phyloP scores from a whole-genome alignment of 2,888 invertebrate species.

The Macrosoma leucophasiata region DNA sequence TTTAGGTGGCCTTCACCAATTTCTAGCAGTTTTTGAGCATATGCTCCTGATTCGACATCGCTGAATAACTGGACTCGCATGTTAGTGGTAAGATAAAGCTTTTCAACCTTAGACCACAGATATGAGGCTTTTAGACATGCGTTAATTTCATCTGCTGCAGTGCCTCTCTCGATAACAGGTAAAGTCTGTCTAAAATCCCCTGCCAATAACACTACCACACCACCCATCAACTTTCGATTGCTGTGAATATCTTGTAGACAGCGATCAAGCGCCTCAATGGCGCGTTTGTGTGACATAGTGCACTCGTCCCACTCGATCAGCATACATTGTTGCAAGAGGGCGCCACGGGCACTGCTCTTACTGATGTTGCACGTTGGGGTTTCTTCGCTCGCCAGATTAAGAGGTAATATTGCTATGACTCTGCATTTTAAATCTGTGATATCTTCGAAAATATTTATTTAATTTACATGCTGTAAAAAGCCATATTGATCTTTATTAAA shows the following conservation, averaged over 20 bases:
- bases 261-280: constrained; percentile 21
- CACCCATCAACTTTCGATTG: constrained; percentile 21
- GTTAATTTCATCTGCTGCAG: constrained; percentile 26
- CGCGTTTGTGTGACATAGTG: constrained; percentile 23
- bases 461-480: too few relatives aligned
- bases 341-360: constrained; percentile 22
- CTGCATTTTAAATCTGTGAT: too few relatives aligned
- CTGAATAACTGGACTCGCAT: constrained; percentile 24
- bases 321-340: constrained; percentile 22
- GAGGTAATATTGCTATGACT: constrained; percentile 17
- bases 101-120: constrained; percentile 20
- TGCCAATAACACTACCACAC: constrained; percentile 20
- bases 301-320: constrained; percentile 30
- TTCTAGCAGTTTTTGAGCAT: constrained; percentile 22
- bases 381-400: constrained; percentile 21
- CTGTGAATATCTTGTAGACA: constrained; percentile 18
- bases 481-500: too few relatives aligned
- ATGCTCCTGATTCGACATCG: constrained; percentile 24
- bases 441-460: too few relatives aligned
- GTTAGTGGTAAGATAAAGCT: constrained; percentile 23
- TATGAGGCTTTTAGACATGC: constrained; percentile 24
- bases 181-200: too few relatives aligned
- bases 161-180: constrained; percentile 24
- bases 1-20: constrained; percentile 25
- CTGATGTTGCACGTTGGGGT: constrained; percentile 25